Conservation (phyloP, 2,113 vertebrate species). For the Aldabrachelys gigantea region DNA sequence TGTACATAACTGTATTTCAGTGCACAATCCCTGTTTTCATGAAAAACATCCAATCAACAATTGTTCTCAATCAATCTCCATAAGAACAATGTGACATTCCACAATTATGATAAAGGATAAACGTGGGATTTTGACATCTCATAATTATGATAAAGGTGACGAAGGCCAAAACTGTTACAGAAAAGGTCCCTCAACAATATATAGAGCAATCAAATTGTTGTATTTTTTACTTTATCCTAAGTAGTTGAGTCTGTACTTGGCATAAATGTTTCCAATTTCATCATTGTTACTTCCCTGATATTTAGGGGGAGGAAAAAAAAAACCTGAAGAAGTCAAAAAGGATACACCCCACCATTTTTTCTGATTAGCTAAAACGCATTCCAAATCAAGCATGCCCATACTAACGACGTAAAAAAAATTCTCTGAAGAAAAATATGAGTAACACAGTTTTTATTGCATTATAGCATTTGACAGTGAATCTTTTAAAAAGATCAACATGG, state of each 20-base stretch:
- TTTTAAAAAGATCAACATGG: neutral
- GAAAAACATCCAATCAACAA: slow-evolving; percentile 81
- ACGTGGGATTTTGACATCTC: slow-evolving; percentile 44
- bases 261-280: neutral
- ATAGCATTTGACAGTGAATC: neutral
- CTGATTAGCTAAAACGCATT: neutral
- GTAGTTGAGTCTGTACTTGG: neutral
- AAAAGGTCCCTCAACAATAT: slow-evolving; percentile 26
- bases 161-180: slow-evolving; percentile 64
- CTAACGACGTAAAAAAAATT: neutral
- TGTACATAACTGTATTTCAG: slow-evolving; percentile 76
- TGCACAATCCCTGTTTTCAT: slow-evolving; percentile 73
- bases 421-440: neutral
- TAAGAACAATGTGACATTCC: slow-evolving; percentile 71
- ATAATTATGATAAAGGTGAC: slow-evolving; percentile 82
- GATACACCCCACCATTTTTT: accelerated
- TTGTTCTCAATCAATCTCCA: slow-evolving; percentile 81
- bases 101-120: slow-evolving; percentile 80
- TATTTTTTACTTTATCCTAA: neutral
- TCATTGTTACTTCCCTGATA: neutral
- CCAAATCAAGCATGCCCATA: neutral
- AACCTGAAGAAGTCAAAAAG: neutral
- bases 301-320: neutral
- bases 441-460: neutral
- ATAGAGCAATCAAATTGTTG: slow-evolving; percentile 15